Evolutionary conservation across 2,797 vertebrate genomes (phyloP), one percentile per base, ranked within the genome.

Genomic region (Syncerus caffer): DNA sequence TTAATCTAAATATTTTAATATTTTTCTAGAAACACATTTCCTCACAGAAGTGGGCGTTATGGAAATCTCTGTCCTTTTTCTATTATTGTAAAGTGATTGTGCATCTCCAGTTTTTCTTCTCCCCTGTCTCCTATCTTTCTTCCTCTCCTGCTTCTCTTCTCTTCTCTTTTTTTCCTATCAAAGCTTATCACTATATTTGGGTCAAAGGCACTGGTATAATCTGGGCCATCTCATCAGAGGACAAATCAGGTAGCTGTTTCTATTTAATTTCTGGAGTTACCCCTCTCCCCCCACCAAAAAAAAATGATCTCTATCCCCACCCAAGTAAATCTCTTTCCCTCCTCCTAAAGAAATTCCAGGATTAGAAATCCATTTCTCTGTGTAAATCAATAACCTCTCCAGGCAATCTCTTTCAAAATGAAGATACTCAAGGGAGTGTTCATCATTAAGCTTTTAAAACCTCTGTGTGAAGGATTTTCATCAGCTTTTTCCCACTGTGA

Each of bases 401-500:
- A 97, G 96, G 84, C 93, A 96, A 97, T 93, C 90, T 95, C 94
- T 97, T 97, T 98, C 89, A 96, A 96, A 97, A 98, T 97, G 97
- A 98, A 98, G 95, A 96, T 87, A 55, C 98, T 98, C 96, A 50
- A 85, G 96, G 96, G 97, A 97, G 55, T 85, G 85, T 88, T 98
- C 94, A 89, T 95, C 89, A 87, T 97, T 96, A 97, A 97, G 91
- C 93, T 95, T 89, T 97, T 96, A 96, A 96, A 95, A 96, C 96
- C 86, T 96, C 94, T 38, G 58, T 60, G 60, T 89, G 79, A 93
- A 96, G 93, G 84, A 95, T 95, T 98, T 98, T 94, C 95, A 94
- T 97, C 94, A 87, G 95, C 64, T 53, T 88, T 80, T 89, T 45
- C 83, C 58, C 27, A 60, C 89, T 64, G 42, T 90, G 89, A 95